A percentile compares a stretch with the other conserved stretches of the same genome.
Conservation (phyloP, 1,140 invertebrate species). For the Aphaenogaster rudis region DNA sequence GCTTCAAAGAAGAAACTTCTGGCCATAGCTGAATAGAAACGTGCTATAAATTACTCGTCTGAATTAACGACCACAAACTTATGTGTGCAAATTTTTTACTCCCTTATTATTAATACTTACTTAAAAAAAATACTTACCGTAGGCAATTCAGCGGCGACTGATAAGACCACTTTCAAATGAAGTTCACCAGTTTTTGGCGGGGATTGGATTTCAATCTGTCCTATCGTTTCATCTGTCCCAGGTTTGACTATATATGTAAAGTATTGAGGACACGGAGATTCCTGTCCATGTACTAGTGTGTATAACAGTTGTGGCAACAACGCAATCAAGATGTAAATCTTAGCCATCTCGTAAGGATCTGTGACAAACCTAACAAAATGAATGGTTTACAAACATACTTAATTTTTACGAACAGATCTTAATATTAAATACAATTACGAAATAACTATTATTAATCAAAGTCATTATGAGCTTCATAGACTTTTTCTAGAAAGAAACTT, state of each 20-base stretch:
- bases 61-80: not conserved
- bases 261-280: slow-evolving; percentile 83
- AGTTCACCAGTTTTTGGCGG: slow-evolving; percentile 77
- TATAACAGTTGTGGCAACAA: slow-evolving; percentile 26
- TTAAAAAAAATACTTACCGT: slow-evolving; percentile 69
- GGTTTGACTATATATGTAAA: slow-evolving; percentile 83
- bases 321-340: slow-evolving; percentile 24
- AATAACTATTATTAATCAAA: not conserved
- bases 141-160: slow-evolving; percentile 74
- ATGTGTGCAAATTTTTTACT: not conserved
- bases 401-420: not conserved
- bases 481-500: not conserved
- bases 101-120: not conserved
- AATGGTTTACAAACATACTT: not conserved
- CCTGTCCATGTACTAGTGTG: slow-evolving; percentile 13
- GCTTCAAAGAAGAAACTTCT: not conserved
- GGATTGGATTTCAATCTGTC: slow-evolving; percentile 77
- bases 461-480: not conserved
- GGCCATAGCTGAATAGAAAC: not conserved
- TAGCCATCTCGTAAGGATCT: slow-evolving; percentile 49
- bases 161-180: slow-evolving; percentile 77
- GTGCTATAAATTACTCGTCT: not conserved
- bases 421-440: not conserved
- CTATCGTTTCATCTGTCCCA: slow-evolving; percentile 79
- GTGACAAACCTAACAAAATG: not conserved